Evolutionary conservation across 2,888 invertebrate genomes (phyloP).

Genomic region (Tipula vernalis): DNA sequence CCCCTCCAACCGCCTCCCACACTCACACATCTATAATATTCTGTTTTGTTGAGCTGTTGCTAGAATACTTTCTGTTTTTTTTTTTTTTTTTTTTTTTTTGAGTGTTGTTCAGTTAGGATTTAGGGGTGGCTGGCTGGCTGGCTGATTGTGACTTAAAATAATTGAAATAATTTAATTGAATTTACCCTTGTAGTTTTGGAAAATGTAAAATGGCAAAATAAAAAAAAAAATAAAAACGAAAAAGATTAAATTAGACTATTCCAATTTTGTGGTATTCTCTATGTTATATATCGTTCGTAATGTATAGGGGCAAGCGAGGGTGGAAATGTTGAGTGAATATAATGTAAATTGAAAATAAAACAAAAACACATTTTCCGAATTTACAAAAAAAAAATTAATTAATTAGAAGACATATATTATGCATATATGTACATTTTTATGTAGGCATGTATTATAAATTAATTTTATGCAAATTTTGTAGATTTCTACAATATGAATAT

Average conservation of each 20-base stretch:
- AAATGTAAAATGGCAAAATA: neutral
- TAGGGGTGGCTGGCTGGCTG: neutral
- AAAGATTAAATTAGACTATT: neutral
- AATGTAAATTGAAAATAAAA: neutral
- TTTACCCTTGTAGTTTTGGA: conserved; percentile 4
- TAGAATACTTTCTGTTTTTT: neutral
- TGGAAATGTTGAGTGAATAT: neutral
- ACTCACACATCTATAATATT: too few species aligned
- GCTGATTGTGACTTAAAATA: neutral
- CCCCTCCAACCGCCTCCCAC: neutral
- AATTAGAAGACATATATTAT: neutral
- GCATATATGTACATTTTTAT: too few species aligned
- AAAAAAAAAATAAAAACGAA: too few species aligned
- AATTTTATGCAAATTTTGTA: neutral
- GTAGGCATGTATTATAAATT: neutral
- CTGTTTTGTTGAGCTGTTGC: neutral
- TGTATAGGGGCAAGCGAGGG: neutral
- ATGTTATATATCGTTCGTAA: neutral
- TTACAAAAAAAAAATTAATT: neutral
- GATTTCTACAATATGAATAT: neutral
- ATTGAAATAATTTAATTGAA: conserved; percentile 4
- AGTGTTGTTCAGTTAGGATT: neutral
- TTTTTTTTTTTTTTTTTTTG: neutral
- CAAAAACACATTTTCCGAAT: neutral
- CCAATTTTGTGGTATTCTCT: neutral